A percentile compares a stretch with the other conserved stretches of the same genome.
These are phyloP conservation scores for Sciurus carolinensis DNA, from an alignment of 2,797 vertebrate genomes.

Conservation along the genomic window DNA sequence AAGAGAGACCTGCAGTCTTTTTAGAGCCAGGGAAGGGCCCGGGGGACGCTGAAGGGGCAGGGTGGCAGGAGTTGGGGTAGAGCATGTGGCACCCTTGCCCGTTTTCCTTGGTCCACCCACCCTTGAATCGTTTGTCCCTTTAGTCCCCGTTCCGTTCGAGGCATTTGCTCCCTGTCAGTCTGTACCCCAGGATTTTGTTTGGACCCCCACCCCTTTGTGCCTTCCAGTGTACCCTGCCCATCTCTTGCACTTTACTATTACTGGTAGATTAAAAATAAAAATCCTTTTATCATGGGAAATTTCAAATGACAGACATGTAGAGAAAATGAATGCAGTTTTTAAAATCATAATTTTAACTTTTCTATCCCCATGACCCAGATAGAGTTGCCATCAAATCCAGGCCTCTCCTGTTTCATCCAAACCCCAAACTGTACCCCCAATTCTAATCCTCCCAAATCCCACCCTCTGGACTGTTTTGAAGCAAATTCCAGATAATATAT, in stretches of 20 bases:
- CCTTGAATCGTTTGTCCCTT: no score
- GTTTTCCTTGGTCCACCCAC: fast-evolving
- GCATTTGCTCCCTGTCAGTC: background rate
- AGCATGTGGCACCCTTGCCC: fast-evolving
- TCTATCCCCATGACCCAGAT: fast-evolving
- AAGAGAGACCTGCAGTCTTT: background rate
- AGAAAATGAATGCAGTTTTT: background rate
- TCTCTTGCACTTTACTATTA: background rate
- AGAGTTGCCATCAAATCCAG: fast-evolving
- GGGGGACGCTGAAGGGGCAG: background rate
- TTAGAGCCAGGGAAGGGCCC: background rate
- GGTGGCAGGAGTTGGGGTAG: background rate
- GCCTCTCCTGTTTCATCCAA: background rate
- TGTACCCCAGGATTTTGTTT: fast-evolving
- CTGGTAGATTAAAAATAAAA: background rate
- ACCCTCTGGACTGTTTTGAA: fast-evolving
- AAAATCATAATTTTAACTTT: background rate
- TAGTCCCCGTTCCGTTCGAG: background rate
- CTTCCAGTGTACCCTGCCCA: background rate
- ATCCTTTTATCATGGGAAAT: background rate
- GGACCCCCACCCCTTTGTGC: background rate
- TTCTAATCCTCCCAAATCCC: fast-evolving
- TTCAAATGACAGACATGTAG: background rate
- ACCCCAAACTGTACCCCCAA: fast-evolving
- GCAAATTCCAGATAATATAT: background rate